Conservation (phyloP, 1,140 invertebrate species). For the Dufourea novaeangliae region DNA sequence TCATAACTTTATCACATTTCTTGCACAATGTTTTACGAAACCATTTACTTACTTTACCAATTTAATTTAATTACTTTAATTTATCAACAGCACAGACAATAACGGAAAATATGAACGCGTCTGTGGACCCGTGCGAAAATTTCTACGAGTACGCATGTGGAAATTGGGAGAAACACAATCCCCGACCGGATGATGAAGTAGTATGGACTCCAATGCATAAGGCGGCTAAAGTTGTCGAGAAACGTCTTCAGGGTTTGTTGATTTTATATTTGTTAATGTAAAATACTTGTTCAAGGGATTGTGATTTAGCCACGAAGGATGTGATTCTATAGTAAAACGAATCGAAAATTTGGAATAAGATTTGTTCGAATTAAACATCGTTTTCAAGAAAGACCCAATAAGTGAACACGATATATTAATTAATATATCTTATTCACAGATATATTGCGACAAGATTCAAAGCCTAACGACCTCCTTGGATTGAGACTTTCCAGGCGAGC, state of each 20-base stretch:
- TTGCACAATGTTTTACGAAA: background rate
- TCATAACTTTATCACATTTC: too few relatives aligned
- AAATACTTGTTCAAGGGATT: too few relatives aligned
- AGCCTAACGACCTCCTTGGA: background rate
- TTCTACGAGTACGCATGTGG: slow-evolving; percentile 53
- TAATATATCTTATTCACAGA: background rate
- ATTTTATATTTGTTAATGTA: background rate
- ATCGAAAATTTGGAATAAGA: too few relatives aligned
- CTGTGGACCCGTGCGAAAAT: slow-evolving; percentile 40
- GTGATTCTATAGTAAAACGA: too few relatives aligned
- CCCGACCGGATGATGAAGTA: background rate
- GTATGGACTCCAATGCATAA: background rate
- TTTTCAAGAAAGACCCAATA: too few relatives aligned
- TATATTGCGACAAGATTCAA: background rate
- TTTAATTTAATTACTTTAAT: too few relatives aligned
- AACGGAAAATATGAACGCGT: slow-evolving; percentile 19
- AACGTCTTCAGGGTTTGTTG: slow-evolving; percentile 12
- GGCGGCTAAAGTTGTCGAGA: background rate
- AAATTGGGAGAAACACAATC: slow-evolving; percentile 36
- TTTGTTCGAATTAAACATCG: too few relatives aligned
- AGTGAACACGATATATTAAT: background rate
- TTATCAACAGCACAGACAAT: slow-evolving; percentile 25
- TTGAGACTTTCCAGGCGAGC: background rate
- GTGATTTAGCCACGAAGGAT: too few relatives aligned
- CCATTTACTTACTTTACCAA: background rate